Base-by-base conservation (phyloP, 2,888 invertebrate species). In the Priocnemis perturbator region DNA sequence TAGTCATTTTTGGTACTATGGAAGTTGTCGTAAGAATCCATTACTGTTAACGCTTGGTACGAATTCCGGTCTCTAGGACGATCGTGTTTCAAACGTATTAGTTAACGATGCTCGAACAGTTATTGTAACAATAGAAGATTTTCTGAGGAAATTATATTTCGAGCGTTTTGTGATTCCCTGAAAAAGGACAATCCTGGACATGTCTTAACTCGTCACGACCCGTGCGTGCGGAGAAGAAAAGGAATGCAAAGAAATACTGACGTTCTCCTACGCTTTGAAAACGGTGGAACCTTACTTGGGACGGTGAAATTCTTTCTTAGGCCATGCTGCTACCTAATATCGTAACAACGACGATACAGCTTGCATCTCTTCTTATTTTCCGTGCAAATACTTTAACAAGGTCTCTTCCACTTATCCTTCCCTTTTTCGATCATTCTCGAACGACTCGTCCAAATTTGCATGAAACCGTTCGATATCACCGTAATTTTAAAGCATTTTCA, bases 141-240 rank as follows among this genome's bases (percentile, higher is more conserved):
- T 9, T 37, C 11, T 37, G 37, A 37, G 14, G 37, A 11, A 37
- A 37, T 37, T 5, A 37, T 37, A 11, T 37, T 37, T 5, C 11
- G 11, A 5, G 11, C 37, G 11, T 37, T 37, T 3, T 37, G 37
- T 11, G 37, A 37, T 7, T 11, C 11, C 7, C 2, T 37, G 37
- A 37, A 37, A 37, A 37, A 37, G 37, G 37, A 37, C 37, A 37
- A 37, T 37, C 37, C 37, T 11, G 61, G 65, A 63, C 73, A 70
- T 56, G 63, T 66, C 53, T 60, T 61, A 69, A 68, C 76, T 74
- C 59, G 69, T 69, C 69, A 62, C 69, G 72, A 73, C 71, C 72
- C 62, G 70, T 69, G 64, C 66, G 75, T 71, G 77, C 81, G 77
- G 58, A 50, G 66, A 71, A 69, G 74, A 74, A 76, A 79, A 79